phyloP scores from a whole-genome alignment of 1,140 invertebrate genomes.

The Camponotus vicinus region DNA sequence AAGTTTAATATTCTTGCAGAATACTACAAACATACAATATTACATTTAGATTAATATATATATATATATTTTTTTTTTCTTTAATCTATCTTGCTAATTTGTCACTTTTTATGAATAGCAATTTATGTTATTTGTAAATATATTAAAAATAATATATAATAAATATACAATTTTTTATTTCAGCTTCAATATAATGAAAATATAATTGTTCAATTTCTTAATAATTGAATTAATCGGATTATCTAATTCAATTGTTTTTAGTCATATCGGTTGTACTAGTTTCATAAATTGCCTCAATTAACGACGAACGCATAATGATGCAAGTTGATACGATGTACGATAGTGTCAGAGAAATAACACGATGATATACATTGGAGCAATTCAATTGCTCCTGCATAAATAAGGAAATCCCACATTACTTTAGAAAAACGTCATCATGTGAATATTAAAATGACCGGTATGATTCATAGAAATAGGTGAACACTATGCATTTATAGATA shows the following conservation, averaged over 20 bases:
- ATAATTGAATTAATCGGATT: too few relatives aligned
- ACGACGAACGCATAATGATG: not conserved
- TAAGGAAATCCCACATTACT: conserved; percentile 7
- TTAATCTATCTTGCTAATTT: not conserved
- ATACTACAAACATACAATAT: not conserved
- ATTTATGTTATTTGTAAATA: not conserved
- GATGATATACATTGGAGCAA: conserved; percentile 10
- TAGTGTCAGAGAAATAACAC: conserved; percentile 18
- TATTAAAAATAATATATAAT: not conserved
- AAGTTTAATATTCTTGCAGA: not conserved
- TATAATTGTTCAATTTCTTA: too few relatives aligned
- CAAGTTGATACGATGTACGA: not conserved
- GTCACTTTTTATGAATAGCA: too few relatives aligned
- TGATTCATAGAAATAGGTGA: not conserved
- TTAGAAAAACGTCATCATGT: not conserved
- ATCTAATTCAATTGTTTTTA: too few relatives aligned
- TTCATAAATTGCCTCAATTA: conserved; percentile 15
- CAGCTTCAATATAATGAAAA: not conserved
- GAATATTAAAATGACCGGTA: conserved; percentile 1
- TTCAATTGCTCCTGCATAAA: conserved; percentile 22
- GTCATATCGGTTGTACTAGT: conserved; percentile 6
- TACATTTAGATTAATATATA: not conserved
- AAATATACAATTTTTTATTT: not conserved
- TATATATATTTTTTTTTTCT: not conserved
- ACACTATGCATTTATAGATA: not conserved